Conservation (phyloP, 2,888 invertebrate genomes). For the Sthenelais limicola region DNA sequence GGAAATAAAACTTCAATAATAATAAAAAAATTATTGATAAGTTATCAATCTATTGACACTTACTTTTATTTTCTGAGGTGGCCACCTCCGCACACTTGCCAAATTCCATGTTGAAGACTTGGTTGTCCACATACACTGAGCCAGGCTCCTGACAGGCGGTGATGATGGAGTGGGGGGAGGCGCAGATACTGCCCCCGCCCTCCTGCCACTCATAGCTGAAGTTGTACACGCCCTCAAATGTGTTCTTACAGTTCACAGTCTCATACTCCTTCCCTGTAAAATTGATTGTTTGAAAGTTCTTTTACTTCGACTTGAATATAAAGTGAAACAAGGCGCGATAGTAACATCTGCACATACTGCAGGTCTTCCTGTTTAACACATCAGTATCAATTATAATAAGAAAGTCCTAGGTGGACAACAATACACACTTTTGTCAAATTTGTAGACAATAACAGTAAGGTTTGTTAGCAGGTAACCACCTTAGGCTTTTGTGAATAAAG, state of each 20-base stretch:
- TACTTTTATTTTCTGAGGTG: constrained; percentile 62
- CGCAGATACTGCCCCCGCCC: constrained; percentile 76
- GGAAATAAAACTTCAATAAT: too few species aligned
- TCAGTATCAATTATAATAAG: too few species aligned
- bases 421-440: too few species aligned
- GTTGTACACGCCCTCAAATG: constrained; percentile 70
- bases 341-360: too few species aligned
- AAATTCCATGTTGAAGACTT: constrained; percentile 96
- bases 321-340: too few species aligned
- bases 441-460: too few species aligned
- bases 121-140: constrained; percentile 95
- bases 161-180: constrained; percentile 82
- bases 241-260: constrained; percentile 68
- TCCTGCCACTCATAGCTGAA: constrained; percentile 67
- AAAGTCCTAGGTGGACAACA: too few species aligned
- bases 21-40: too few species aligned
- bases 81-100: constrained; percentile 79
- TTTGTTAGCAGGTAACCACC: too few species aligned
- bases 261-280: constrained; percentile 54
- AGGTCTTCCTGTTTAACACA: too few species aligned
- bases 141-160: constrained; percentile 95
- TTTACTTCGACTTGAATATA: background rate
- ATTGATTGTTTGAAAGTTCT: background rate
- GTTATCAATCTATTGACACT: constrained; percentile 45
- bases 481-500: too few species aligned